phyloP scores from a whole-genome alignment of 2,888 invertebrate genomes.

The Microplitis manilae region DNA sequence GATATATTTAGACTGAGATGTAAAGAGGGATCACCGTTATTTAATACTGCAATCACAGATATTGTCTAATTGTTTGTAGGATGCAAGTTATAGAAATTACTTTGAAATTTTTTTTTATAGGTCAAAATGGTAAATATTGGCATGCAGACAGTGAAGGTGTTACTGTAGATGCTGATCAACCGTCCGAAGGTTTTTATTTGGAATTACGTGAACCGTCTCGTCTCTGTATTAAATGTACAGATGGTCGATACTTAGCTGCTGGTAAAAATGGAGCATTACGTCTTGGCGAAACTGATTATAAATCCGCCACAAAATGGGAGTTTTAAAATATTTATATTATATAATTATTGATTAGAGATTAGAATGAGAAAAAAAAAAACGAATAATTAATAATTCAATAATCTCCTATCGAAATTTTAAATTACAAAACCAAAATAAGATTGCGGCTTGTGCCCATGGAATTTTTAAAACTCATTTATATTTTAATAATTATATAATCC shows the following conservation, averaged over 20 bases:
- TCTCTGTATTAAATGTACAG: conserved; percentile 87
- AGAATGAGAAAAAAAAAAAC: conserved; percentile 31
- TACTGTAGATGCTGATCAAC: conserved; percentile 86
- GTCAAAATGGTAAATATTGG: conserved; percentile 95
- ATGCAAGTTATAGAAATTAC: too few species aligned
- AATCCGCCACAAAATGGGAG: conserved; percentile 93
- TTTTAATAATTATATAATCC: conserved; percentile 8
- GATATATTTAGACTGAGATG: too few species aligned
- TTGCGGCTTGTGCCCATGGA: neutral
- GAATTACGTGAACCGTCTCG: conserved; percentile 94
- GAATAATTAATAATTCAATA: conserved; percentile 32
- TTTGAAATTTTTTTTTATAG: conserved; percentile 70
- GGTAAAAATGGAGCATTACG: conserved; percentile 94
- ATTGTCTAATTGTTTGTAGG: too few species aligned
- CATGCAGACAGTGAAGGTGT: conserved; percentile 90
- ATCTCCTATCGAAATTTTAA: conserved; percentile 45
- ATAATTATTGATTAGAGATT: conserved; percentile 36
- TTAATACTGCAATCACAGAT: too few species aligned
- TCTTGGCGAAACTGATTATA: conserved; percentile 84
- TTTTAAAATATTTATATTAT: conserved; percentile 76
- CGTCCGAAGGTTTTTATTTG: conserved; percentile 89
- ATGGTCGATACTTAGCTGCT: conserved; percentile 86
- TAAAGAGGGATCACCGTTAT: too few species aligned
- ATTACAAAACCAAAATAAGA: conserved; percentile 39
- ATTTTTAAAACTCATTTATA: conserved; percentile 7